Base-by-base conservation (phyloP, 2,113 vertebrate genomes). In the Lanius ludovicianus region DNA sequence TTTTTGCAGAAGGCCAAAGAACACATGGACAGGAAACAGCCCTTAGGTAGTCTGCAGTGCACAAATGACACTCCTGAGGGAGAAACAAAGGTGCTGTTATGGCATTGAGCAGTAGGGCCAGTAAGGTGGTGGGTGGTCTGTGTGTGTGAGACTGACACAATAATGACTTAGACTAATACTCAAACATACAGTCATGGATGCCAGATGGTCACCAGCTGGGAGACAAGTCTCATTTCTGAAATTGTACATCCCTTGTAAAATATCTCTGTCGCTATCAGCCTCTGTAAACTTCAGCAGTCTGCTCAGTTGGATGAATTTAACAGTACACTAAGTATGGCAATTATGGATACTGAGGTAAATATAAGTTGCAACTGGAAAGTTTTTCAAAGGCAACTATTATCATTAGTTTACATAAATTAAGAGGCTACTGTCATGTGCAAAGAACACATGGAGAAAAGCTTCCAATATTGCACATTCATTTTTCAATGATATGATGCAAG, bases 141-240 rank as follows among this genome's bases (percentile, higher is more conserved):
- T 87, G 87, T 96, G 71, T 94, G 86, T 23, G 93, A 97, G 96
- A 97, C 96, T 97, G 97, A 98, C 97, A 98, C 86, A 97, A 83
- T 97, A 97, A 97, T 95, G 95, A 93, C 91, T 95, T 97, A 84
- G 74, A 89, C 70, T 94, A 89, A 93, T 96, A 96, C 82, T 97
- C 95, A 98, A 95, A 95, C 91, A 94, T 92, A 67, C 31, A 85
- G 94, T 96, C 75, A 21, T 18, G 52, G 91, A 94, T 21, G 42
- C 97, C 98, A 98, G 97, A 97, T 98, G 98, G 97, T 93, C 62
- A 95, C 97, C 98, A 98, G 97, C 97, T 98, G 98, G 98, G 90
- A 97, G 69, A 95, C 63, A 96, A 97, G 93, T 93, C 92, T 96
- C 77, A 88, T 75, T 95, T 97, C 73, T 62, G 69, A 97, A 97